These are phyloP conservation scores for Cichlasoma orientale DNA, from an alignment of 2,797 vertebrate genomes.

Conservation along the genomic window DNA sequence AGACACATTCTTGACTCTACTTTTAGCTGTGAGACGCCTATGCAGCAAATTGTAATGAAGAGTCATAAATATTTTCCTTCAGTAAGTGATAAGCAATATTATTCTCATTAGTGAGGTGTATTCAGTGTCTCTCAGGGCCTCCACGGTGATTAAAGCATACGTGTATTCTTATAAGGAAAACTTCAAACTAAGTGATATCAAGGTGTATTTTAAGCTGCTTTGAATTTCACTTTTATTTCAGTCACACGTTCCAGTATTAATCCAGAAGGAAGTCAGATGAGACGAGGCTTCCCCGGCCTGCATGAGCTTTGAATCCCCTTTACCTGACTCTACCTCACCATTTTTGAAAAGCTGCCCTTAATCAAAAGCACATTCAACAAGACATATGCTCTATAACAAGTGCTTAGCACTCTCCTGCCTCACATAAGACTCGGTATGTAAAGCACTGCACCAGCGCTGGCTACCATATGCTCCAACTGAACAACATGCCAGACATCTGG, in stretches of 20 bases:
- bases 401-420: conserved; percentile 28
- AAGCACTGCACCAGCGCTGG: conserved; percentile 48
- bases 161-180: conserved; percentile 6
- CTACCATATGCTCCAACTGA: conserved; percentile 57
- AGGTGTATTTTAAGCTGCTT: neutral
- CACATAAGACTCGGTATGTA: conserved; percentile 43
- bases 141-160: neutral
- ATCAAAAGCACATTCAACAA: conserved; percentile 35
- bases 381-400: conserved; percentile 35
- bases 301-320: neutral
- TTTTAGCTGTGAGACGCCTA: conserved; percentile 18
- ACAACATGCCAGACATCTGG: conserved; percentile 67
- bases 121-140: conserved; percentile 31
- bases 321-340: neutral
- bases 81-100: conserved; percentile 44
- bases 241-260: neutral
- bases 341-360: conserved; percentile 13
- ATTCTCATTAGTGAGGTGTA: conserved; percentile 50
- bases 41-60: conserved; percentile 41
- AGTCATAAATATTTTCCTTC: conserved; percentile 45
- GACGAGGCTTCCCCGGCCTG: neutral
- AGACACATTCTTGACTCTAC: conserved; percentile 18
- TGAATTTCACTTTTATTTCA: neutral
- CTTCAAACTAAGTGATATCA: neutral
- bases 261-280: neutral